These are phyloP conservation scores for Rhabdomys dilectus DNA, from an alignment of 2,113 vertebrate species.

Conservation along the genomic window DNA sequence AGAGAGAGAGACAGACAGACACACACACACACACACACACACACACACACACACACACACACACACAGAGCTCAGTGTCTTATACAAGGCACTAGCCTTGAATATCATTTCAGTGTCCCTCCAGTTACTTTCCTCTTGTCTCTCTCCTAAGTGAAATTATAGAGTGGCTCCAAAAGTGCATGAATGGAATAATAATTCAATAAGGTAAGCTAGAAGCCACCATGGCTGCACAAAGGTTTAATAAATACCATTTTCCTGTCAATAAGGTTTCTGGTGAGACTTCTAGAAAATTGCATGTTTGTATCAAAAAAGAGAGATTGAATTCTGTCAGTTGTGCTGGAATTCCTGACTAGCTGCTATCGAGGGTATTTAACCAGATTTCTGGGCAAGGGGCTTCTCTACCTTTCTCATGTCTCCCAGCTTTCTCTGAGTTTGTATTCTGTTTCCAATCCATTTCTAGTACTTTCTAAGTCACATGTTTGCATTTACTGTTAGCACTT, in stretches of 20 bases:
- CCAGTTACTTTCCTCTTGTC: neutral
- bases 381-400: neutral
- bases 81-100: too few relatives aligned
- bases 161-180: too few relatives aligned
- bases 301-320: neutral
- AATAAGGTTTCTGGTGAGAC: neutral
- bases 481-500: neutral
- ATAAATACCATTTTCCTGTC: neutral
- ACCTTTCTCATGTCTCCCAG: neutral
- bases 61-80: neutral
- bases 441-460: neutral
- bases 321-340: neutral
- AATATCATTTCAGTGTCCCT: neutral
- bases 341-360: neutral
- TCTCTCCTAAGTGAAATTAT: too few relatives aligned
- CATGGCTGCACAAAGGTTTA: neutral
- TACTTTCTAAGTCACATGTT: neutral
- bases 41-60: too few relatives aligned
- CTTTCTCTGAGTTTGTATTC: neutral
- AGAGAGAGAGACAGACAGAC: too few relatives aligned
- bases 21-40: too few relatives aligned
- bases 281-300: neutral
- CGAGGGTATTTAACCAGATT: neutral
- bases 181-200: neutral
- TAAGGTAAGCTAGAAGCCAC: neutral